Conservation (phyloP, 1,140 invertebrate genomes). For the Panagrolaimus sp. region DNA sequence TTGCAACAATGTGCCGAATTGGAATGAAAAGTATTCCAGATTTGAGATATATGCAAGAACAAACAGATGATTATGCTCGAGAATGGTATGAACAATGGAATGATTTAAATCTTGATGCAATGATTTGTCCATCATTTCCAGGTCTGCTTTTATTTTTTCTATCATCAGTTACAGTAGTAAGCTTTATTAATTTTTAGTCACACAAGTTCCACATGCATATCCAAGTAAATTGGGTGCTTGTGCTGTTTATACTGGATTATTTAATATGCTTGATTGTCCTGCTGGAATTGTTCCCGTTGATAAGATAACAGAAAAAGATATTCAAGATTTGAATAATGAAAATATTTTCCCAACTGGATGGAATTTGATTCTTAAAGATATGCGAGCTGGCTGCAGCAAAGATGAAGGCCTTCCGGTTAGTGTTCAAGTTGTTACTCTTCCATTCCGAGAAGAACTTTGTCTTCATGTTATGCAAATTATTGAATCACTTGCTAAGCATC, state of each 20-base stretch:
- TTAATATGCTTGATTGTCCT: conserved; percentile 44
- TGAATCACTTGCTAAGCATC: conserved; percentile 22
- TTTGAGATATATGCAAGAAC: conserved; percentile 18
- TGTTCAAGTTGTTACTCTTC: conserved; percentile 52
- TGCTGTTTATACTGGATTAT: conserved; percentile 48
- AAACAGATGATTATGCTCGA: conserved; percentile 30
- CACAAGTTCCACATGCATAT: conserved; percentile 43
- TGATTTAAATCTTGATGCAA: conserved; percentile 45
- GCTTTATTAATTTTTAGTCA: conserved; percentile 24
- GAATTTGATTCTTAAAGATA: not conserved
- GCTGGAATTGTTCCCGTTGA: conserved; percentile 42
- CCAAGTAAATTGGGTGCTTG: conserved; percentile 36
- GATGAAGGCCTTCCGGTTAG: conserved; percentile 22
- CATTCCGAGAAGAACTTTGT: conserved; percentile 53
- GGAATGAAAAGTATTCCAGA: conserved; percentile 33
- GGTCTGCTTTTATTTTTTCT: conserved; percentile 19
- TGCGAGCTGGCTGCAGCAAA: not conserved
- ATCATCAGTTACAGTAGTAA: not conserved
- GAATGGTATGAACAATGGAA: conserved; percentile 37
- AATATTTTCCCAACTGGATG: not conserved
- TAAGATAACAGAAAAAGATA: conserved; percentile 29
- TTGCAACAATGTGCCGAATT: conserved; percentile 26
- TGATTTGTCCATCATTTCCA: conserved; percentile 53
- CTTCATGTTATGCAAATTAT: conserved; percentile 48
- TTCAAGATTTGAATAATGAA: conserved; percentile 38